A percentile compares a stretch with the other conserved stretches of the same genome.
Conservation (phyloP, 1,140 invertebrate genomes). For the Nylanderia fulva region DNA sequence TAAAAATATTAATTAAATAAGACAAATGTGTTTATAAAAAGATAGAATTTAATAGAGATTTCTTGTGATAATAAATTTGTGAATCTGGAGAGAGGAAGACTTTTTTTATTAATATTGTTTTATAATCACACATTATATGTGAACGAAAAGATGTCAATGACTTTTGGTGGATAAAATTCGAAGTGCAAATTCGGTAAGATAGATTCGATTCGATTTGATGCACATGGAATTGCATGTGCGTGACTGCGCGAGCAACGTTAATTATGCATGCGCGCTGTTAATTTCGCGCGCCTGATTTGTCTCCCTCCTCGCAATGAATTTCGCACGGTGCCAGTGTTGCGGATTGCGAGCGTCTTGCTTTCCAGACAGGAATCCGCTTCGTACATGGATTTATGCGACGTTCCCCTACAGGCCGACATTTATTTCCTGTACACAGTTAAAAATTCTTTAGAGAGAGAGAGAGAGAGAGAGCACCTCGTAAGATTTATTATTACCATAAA, state of each 20-base stretch:
- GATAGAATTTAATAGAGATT: neutral
- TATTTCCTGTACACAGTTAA: conserved; percentile 38
- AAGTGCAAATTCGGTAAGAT: conserved; percentile 5
- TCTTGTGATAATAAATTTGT: neutral
- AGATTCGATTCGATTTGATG: conserved; percentile 52
- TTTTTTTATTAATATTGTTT: neutral
- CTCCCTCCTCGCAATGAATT: conserved; percentile 54
- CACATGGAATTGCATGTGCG: conserved; percentile 46
- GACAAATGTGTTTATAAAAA: neutral
- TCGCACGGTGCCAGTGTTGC: conserved; percentile 42
- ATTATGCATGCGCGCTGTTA: conserved; percentile 60
- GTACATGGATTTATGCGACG: conserved; percentile 56
- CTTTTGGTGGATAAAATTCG: conserved; percentile 6
- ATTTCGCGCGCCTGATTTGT: conserved; percentile 60
- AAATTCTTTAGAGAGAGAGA: conserved; percentile 37
- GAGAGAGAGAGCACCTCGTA: conserved; percentile 34
- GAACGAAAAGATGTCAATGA: neutral
- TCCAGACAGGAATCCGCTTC: conserved; percentile 45
- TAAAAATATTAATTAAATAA: neutral
- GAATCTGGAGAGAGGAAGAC: neutral
- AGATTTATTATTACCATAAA: conserved; percentile 58
- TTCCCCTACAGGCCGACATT: conserved; percentile 49
- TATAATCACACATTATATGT: neutral
- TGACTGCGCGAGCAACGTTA: conserved; percentile 57
- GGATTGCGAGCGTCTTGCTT: conserved; percentile 55